phyloP scores from a whole-genome alignment of 2,797 vertebrate genomes.

The Hypotaenidia philippensis region DNA sequence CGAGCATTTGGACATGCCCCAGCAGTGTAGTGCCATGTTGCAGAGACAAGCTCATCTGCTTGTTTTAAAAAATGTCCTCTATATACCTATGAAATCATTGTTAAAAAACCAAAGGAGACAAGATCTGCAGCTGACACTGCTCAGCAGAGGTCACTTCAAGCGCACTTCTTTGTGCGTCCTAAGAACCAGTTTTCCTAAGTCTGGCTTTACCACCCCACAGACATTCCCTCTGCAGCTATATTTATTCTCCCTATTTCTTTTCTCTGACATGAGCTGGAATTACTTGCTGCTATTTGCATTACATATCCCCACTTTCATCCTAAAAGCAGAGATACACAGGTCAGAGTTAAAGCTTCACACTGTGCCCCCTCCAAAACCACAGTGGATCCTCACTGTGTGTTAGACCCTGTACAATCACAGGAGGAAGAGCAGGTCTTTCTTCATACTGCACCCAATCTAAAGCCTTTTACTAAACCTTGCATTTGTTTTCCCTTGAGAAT shows the following conservation, averaged over 20 bases:
- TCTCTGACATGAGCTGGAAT: not conserved
- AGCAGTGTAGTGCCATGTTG: not conserved
- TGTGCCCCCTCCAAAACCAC: accelerated
- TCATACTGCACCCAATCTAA: not conserved
- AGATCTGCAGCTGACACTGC: not conserved
- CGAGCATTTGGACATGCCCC: not conserved
- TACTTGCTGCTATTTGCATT: not conserved
- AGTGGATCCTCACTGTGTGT: not conserved
- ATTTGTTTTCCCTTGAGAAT: not conserved
- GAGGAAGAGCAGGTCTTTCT: not conserved
- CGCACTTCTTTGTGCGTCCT: not conserved
- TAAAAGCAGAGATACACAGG: not conserved
- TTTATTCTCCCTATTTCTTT: not conserved
- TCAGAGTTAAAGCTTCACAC: not conserved
- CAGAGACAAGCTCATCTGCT: not conserved
- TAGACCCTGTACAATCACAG: not conserved
- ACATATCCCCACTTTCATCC: not conserved
- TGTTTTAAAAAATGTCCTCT: not conserved
- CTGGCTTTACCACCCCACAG: not conserved
- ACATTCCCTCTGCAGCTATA: not conserved
- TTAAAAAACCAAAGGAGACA: not conserved
- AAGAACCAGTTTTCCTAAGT: not conserved
- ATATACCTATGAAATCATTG: not conserved
- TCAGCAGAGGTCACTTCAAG: not conserved
- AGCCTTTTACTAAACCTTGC: not conserved